Evolutionary conservation across 2,888 invertebrate species (phyloP), one percentile per base, ranked within the genome.

Genomic region (Caenorhabditis afra): DNA sequence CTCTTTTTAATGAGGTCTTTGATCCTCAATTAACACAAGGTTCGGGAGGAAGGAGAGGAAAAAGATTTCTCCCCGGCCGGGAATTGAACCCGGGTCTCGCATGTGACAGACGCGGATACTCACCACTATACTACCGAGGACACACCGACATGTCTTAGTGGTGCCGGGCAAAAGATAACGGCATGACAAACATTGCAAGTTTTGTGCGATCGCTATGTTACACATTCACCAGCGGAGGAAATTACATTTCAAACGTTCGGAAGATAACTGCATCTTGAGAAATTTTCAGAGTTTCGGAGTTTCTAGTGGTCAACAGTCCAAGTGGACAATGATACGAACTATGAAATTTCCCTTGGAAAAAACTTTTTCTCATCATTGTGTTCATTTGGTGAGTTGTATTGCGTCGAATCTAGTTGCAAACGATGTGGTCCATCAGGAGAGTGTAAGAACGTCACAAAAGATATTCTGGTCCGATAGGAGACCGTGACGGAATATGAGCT

Each of bases 91-190:
- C 85, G 87, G 87, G 87, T 87, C 87, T 87, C 87, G 87, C 87
- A 87, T 84, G 87, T 87, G 87, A 87, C 87, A 87, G 87, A 83
- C 87, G 86, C 86, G 87, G 87, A 87, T 87, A 87, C 86, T 87
- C 79, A 87, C 86, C 85, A 87, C 86, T 87, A 87, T 85, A 87
- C 86, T 87, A 87, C 85, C 85, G 84, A 85, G 85, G 85, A 86
- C 82, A 78, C 73, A 62, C 70, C 22, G 16, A 29, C 52, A 20
- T 5, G 29, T 7, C 29, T 7, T 29, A 29, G 39, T 5, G 3
- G 16, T 37, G 35, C 44, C 20, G 20, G 44, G 2, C 12, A 20
- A 14, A 18, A 35, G 14, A 20, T 20, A 37, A 49, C 4, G 18
- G 18, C 41, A 11, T 45, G 47, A 22, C 47, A 16, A 18, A 37